A percentile compares a stretch with the other conserved stretches of the same genome.
Conservation (phyloP, 2,113 vertebrate genomes). For the Myotis lucifugus region DNA sequence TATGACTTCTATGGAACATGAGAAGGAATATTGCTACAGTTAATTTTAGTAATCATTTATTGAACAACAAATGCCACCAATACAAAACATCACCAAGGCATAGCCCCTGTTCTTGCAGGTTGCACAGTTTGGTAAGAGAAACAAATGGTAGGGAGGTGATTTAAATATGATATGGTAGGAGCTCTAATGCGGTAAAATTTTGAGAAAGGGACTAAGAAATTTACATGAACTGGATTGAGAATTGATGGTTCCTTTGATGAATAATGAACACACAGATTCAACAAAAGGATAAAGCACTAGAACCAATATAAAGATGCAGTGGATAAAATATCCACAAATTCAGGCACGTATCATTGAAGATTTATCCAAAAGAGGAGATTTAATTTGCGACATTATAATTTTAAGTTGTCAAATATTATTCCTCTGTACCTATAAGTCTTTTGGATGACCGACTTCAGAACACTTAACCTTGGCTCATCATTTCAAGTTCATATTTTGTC, state of each 20-base stretch:
- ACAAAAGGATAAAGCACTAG: neutral
- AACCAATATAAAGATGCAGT: neutral
- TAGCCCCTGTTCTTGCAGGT: neutral
- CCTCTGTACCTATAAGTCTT: neutral
- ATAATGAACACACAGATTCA: neutral
- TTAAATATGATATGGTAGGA: neutral
- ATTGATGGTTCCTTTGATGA: neutral
- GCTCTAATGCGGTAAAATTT: neutral
- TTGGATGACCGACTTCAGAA: neutral
- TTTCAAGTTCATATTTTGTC: neutral
- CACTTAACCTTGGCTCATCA: neutral
- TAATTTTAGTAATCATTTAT: constrained; percentile 8
- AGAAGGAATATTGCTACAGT: neutral
- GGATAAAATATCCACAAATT: neutral
- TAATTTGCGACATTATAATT: neutral
- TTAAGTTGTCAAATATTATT: constrained; percentile 11
- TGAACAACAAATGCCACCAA: neutral
- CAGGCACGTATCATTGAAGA: neutral
- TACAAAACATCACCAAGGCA: neutral
- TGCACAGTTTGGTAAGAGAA: neutral
- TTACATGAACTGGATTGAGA: neutral
- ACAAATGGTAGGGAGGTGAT: neutral
- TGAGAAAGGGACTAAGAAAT: neutral
- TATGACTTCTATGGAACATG: neutral
- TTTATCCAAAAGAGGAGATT: neutral